Percentiles rank a stretch among this genome's conserved stretches.
Conservation (phyloP, 2,797 vertebrate genomes). For the Leptoclinus maculatus region DNA sequence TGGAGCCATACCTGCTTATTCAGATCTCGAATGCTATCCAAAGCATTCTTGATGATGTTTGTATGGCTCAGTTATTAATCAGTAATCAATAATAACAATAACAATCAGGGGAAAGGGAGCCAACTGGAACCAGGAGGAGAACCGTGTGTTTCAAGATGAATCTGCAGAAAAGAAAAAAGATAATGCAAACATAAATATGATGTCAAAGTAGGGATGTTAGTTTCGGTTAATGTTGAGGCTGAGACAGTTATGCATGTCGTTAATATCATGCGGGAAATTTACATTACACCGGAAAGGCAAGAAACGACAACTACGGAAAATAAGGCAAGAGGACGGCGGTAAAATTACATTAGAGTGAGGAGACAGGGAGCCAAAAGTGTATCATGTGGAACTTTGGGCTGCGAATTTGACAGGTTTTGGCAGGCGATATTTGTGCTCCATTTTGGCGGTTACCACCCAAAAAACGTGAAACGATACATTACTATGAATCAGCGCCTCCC, state of each 20-base stretch:
- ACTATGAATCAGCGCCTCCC: too few relatives aligned
- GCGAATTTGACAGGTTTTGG: too few relatives aligned
- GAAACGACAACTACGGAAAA: neutral
- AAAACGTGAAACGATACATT: too few relatives aligned
- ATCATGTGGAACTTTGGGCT: too few relatives aligned
- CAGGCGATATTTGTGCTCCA: too few relatives aligned
- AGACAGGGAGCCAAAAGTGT: too few relatives aligned
- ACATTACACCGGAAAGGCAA: too few relatives aligned
- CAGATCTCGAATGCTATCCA: neutral
- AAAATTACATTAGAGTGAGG: too few relatives aligned
- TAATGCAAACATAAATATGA: neutral
- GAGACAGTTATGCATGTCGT: neutral
- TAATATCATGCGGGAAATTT: neutral
- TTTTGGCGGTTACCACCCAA: too few relatives aligned
- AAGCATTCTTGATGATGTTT: neutral
- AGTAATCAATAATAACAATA: too few relatives aligned
- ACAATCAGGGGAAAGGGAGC: neutral
- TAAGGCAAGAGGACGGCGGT: neutral
- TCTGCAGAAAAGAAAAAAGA: neutral
- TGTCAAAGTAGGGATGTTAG: neutral
- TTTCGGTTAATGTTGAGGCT: neutral
- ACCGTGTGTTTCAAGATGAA: neutral
- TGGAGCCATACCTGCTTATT: neutral
- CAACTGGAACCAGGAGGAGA: neutral
- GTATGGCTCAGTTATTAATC: too few relatives aligned